phyloP scores from a whole-genome alignment of 1,140 invertebrate genomes.

The Pseudomyrmex dendroicus region DNA sequence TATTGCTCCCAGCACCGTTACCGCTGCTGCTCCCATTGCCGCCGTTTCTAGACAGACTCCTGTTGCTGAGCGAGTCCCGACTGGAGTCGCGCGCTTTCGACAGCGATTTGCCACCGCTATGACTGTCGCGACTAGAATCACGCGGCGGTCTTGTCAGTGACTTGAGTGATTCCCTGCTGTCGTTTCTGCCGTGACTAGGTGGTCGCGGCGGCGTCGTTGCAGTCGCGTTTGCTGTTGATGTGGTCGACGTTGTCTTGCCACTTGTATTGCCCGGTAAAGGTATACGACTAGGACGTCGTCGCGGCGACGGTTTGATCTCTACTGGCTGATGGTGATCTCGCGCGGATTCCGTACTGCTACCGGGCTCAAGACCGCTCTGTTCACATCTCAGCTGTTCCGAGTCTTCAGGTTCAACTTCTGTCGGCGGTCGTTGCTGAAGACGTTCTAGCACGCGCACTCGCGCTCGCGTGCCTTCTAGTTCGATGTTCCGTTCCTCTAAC shows the following conservation, averaged over 20 bases:
- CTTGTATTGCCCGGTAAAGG: constrained; percentile 87
- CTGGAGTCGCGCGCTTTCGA: constrained; percentile 81
- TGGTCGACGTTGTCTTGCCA: constrained; percentile 82
- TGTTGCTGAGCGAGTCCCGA: constrained; percentile 86
- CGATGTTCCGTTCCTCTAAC: constrained; percentile 92
- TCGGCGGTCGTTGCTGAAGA: constrained; percentile 78
- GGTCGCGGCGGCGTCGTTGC: constrained; percentile 82
- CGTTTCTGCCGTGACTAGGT: constrained; percentile 84
- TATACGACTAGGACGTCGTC: constrained; percentile 89
- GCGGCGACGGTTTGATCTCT: constrained; percentile 84
- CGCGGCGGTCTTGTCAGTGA: constrained; percentile 78
- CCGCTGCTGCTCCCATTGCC: constrained; percentile 69
- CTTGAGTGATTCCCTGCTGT: constrained; percentile 87
- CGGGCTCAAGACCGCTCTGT: constrained; percentile 85
- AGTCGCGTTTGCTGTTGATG: constrained; percentile 84
- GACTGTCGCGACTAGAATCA: constrained; percentile 78
- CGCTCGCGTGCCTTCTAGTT: constrained; percentile 92
- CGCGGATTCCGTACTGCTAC: constrained; percentile 88
- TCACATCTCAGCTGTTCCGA: constrained; percentile 84
- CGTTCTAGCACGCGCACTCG: constrained; percentile 90
- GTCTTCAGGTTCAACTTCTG: constrained; percentile 79
- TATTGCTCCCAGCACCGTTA: constrained; percentile 75
- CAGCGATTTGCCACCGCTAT: constrained; percentile 69
- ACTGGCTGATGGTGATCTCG: constrained; percentile 84
- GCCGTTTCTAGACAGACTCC: constrained; percentile 85